Conservation (phyloP, 64 coral and sea anemone genomes). For the Catalaphyllia jardinei region DNA sequence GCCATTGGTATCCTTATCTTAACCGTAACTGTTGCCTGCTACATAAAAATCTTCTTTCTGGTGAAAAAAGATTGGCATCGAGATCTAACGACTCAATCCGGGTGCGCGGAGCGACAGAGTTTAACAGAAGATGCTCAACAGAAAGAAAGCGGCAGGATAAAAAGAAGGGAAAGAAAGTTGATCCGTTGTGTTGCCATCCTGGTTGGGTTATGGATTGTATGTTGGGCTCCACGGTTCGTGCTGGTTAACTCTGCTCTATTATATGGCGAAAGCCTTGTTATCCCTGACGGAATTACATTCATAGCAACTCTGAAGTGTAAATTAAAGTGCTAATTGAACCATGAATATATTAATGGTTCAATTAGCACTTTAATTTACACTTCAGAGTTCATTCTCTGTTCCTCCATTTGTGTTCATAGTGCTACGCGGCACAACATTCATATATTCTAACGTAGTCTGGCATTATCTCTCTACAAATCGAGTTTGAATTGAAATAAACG, state of each 20-base stretch:
- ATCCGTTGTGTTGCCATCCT: conserved; percentile 47
- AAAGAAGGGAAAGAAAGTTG: conserved; percentile 47
- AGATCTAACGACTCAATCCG: neutral
- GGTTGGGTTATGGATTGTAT: conserved; percentile 51
- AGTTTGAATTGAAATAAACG: no score
- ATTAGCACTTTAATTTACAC: no score
- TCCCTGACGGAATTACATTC: no score
- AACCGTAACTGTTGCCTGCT: neutral
- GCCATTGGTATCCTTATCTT: neutral
- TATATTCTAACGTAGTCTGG: no score
- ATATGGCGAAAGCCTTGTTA: neutral
- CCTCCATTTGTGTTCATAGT: no score
- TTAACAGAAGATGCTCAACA: neutral
- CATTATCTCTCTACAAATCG: no score
- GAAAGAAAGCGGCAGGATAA: conserved; percentile 26
- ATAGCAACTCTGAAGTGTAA: no score
- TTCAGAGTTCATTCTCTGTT: no score
- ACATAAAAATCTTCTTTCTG: conserved; percentile 28
- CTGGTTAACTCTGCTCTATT: conserved; percentile 22
- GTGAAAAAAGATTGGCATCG: neutral
- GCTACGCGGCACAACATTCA: no score
- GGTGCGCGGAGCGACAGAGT: neutral
- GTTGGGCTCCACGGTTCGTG: conserved; percentile 55
- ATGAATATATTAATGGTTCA: no score
- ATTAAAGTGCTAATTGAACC: no score